These are phyloP conservation scores for Rousettus madagascariensis DNA, from an alignment of 2,797 vertebrate species.

Conservation along the genomic window DNA sequence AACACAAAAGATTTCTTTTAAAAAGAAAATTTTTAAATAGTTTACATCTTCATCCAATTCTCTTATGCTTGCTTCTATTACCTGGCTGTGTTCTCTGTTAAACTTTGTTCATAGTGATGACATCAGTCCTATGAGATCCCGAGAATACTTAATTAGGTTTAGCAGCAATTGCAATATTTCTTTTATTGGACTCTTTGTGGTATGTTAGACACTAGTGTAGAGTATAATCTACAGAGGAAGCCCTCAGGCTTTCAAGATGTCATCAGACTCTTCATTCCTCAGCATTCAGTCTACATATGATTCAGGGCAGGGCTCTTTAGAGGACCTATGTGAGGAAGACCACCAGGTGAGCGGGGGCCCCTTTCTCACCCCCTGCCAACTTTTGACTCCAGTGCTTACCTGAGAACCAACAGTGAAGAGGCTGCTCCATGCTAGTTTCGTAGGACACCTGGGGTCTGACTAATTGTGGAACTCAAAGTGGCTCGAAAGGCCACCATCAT, in stretches of 20 bases:
- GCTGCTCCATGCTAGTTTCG: not conserved
- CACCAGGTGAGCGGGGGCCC: not conserved
- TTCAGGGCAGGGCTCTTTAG: not conserved
- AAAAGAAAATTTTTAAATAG: not conserved
- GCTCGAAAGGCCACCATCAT: not conserved
- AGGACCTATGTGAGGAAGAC: not conserved
- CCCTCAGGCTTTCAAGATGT: not conserved
- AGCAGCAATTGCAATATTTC: not conserved
- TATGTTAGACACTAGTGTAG: not conserved
- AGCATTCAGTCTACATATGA: not conserved
- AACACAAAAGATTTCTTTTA: not conserved
- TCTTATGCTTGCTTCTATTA: slow-evolving; percentile 10
- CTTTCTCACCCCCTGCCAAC: not conserved
- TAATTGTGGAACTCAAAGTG: not conserved
- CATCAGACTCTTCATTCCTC: not conserved
- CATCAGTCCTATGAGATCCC: not conserved
- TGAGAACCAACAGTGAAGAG: not conserved
- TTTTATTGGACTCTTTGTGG: not conserved
- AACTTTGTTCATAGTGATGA: not conserved
- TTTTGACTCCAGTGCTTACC: not conserved
- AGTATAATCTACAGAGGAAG: not conserved
- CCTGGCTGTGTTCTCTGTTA: not conserved
- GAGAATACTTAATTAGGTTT: not conserved
- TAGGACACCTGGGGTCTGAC: not conserved
- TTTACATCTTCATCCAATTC: not conserved